A percentile compares a stretch with the other conserved stretches of the same genome.
phyloP scores from a whole-genome alignment of 2,888 invertebrate genomes.

The Alentia gelatinosa region DNA sequence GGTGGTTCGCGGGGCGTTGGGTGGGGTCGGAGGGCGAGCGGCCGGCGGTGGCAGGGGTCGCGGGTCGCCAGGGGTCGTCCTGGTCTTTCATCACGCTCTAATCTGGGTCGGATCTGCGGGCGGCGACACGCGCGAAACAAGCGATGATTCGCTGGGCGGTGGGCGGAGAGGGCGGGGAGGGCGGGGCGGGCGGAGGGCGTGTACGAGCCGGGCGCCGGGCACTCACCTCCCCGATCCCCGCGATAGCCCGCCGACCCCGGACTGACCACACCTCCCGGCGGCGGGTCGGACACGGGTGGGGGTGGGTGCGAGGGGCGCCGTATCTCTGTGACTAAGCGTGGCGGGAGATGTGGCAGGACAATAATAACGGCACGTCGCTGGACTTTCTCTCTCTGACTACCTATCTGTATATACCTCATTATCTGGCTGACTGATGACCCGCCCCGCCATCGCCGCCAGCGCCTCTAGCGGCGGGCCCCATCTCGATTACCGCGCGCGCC shows the following conservation, averaged over 20 bases:
- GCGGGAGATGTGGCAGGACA: constrained; percentile 34
- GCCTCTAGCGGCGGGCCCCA: neutral
- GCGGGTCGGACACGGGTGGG: neutral
- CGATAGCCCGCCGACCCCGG: neutral
- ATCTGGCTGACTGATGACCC: constrained; percentile 46
- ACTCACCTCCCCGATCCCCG: neutral
- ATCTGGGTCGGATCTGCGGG: constrained; percentile 3
- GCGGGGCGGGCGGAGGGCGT: neutral
- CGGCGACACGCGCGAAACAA: constrained; percentile 3
- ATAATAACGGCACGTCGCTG: constrained; percentile 37
- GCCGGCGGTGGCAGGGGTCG: neutral
- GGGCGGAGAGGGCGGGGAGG: neutral
- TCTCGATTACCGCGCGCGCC: constrained; percentile 36
- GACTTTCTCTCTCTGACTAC: constrained; percentile 41
- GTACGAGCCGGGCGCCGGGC: neutral
- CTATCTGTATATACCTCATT: constrained; percentile 54
- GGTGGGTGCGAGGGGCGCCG: neutral
- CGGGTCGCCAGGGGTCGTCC: neutral
- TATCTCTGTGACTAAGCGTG: constrained; percentile 39
- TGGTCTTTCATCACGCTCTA: constrained; percentile 28
- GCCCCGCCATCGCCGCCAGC: neutral
- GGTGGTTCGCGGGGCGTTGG: neutral
- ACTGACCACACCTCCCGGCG: constrained; percentile 10
- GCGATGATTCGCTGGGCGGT: neutral
- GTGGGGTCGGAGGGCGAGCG: neutral